Conservation (phyloP, 2,888 invertebrate genomes). For the Calliphora vomitoria region DNA sequence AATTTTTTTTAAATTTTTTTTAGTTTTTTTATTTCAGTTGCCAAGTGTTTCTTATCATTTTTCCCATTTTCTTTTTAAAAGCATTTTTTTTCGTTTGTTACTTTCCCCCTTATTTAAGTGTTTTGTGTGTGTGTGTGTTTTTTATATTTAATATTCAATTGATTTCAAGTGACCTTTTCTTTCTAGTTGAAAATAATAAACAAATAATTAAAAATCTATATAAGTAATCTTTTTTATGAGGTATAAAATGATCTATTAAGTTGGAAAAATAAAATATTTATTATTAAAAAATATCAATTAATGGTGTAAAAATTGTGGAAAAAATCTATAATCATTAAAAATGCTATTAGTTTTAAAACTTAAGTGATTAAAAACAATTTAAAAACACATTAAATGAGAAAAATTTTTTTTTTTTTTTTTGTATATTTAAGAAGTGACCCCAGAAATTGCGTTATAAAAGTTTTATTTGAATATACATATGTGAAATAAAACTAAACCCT, state of each 20-base stretch:
- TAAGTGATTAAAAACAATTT: conserved; percentile 42
- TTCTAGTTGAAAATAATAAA: conserved; percentile 63
- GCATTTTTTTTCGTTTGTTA: conserved; percentile 2
- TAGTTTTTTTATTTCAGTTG: not conserved
- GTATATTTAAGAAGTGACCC: not conserved
- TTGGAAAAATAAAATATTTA: not conserved
- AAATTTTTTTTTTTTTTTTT: no score
- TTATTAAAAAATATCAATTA: conserved; percentile 2
- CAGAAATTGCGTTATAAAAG: not conserved
- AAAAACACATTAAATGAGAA: conserved; percentile 25
- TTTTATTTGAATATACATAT: not conserved
- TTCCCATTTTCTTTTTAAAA: conserved; percentile 56
- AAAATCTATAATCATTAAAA: conserved; percentile 20
- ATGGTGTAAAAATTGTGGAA: not conserved
- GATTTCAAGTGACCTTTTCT: conserved; percentile 69
- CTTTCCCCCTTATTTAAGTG: conserved; percentile 9
- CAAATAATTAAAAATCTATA: conserved; percentile 73
- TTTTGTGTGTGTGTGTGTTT: no score
- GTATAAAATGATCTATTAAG: conserved; percentile 73
- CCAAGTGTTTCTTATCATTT: conserved; percentile 57
- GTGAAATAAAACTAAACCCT: not conserved
- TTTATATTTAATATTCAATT: conserved; percentile 27
- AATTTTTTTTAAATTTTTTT: no score
- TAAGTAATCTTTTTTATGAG: conserved; percentile 71
- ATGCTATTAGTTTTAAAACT: not conserved